Base-by-base conservation (phyloP, 37 sponge, comb jelly and placozoan species). In the Ephydatia muelleri region DNA sequence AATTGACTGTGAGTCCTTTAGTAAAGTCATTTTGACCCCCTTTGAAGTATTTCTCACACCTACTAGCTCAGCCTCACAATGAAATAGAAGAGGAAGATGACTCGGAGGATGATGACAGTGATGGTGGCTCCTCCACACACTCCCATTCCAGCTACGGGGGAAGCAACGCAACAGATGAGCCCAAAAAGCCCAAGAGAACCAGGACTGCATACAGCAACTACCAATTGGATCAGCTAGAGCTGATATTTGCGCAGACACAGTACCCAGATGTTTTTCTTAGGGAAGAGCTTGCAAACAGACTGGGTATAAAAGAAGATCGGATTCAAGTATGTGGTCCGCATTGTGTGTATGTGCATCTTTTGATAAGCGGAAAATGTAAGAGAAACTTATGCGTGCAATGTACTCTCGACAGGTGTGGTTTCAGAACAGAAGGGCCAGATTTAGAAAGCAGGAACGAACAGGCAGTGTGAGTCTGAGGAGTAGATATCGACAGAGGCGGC, bases 371-470 rank as follows among this genome's bases (percentile, higher is more conserved):
- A 28, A 14, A 5, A 33, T 9, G 32, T 9, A 33, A 28, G 2
- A 22, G 35, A 28, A 21, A 77, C 9, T 79, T 6, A 29, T 57
- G 67, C 38, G 3, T 70, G 27, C 43, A 39, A 0, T 85, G 19
- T 12, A 32, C 27, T 2, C 26, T 38, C 16, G 57, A 57, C n/a
- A 86, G 92, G 85, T 92, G 25, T 92, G 92, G 92, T 92, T 92
- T 65, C 92, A 92, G 68, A 92, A 92, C 71, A 38, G 92, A 29
- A 80, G 92, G 35, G 92, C 92, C 29, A 37, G 92, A 6, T 85
- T 39, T 47, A 85, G 92, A 14, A 92, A 92, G 82, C 92, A 92
- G 43, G 87, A 92, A 69, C 80, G 92, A 9, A 92, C 92, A 26
- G 92, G 92, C 0, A 84, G 92, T 72, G 77, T 85, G 25, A 88